These are phyloP conservation scores for Falco biarmicus DNA, from an alignment of 2,797 vertebrate species.

Conservation along the genomic window DNA sequence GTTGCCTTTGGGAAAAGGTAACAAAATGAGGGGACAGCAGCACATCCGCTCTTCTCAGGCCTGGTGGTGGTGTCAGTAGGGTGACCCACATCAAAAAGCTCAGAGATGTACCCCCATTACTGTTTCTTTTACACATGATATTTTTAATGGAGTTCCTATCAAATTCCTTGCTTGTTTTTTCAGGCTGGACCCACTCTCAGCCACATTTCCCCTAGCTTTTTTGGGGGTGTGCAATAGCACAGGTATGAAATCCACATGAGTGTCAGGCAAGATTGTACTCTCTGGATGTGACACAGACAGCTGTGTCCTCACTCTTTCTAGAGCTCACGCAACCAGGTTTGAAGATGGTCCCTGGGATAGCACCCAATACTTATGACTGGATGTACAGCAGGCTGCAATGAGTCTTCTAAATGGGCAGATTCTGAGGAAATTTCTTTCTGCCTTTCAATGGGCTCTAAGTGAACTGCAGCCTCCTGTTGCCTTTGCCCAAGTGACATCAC, in stretches of 20 bases:
- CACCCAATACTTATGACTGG: not conserved
- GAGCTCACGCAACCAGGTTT: not conserved
- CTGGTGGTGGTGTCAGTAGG: not conserved
- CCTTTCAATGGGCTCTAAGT: not conserved
- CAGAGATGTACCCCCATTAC: fast-evolving
- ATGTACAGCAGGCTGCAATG: not conserved
- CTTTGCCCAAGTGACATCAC: not conserved
- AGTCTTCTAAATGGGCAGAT: not conserved
- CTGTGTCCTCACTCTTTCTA: not conserved
- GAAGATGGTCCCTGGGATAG: not conserved
- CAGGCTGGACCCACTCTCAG: not conserved
- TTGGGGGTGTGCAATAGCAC: fast-evolving
- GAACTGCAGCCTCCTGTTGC: not conserved
- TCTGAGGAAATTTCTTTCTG: not conserved
- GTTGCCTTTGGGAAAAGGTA: not conserved
- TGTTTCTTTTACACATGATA: not conserved
- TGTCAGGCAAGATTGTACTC: not conserved
- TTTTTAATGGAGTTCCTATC: not conserved
- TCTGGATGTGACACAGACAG: not conserved
- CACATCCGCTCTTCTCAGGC: not conserved
- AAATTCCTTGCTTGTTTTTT: not conserved
- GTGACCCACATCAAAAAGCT: not conserved
- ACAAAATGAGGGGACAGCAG: not conserved
- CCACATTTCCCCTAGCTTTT: not conserved
- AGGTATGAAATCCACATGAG: not conserved